Base-by-base conservation (phyloP, 2,797 vertebrate genomes). In the Gouania willdenowi region DNA sequence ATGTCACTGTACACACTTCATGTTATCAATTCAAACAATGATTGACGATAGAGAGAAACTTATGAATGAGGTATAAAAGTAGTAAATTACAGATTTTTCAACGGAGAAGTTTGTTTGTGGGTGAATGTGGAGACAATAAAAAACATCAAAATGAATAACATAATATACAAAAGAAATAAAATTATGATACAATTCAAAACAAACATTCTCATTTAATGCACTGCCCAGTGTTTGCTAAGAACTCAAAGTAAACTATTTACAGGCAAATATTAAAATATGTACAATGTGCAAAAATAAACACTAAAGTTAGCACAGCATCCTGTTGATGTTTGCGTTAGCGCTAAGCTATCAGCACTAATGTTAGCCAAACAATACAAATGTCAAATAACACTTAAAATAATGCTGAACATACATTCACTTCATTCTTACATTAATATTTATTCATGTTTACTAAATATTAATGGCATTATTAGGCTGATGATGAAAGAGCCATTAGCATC, bases 281-380 rank as follows among this genome's bases (percentile, higher is more conserved):
- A 66, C 54, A 79, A 51, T 40, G 67, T 79, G 63, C 73, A 79
- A 74, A 72, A 24, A 12, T 19, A 34, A 37, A 15, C 3, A 31
- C 38, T 50, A n/a, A 11, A 45, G 27, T 16, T 11, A n/a, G n/a
- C n/a, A n/a, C n/a, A n/a, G n/a, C n/a, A n/a, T n/a, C n/a, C n/a
- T n/a, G n/a, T n/a, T n/a, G n/a, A n/a, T n/a, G n/a, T n/a, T n/a
- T n/a, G n/a, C n/a, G n/a, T n/a, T n/a, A n/a, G n/a, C n/a, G n/a
- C 7, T 46, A 22, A 20, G 19, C 35, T 45, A 49, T n/a, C n/a
- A n/a, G n/a, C n/a, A n/a, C n/a, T 14, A 14, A 14, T 14, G 14
- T 14, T 13, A 14, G 13, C 14, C 13, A 14, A 14, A 14, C n/a
- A 14, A 14, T 14, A 14, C 14, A 14, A 14, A 13, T 14, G 13